Percentiles rank a stretch among this genome's conserved stretches.
Evolutionary conservation across 2,797 vertebrate species (phyloP).

Genomic region (Platyrinchus mystaceus): DNA sequence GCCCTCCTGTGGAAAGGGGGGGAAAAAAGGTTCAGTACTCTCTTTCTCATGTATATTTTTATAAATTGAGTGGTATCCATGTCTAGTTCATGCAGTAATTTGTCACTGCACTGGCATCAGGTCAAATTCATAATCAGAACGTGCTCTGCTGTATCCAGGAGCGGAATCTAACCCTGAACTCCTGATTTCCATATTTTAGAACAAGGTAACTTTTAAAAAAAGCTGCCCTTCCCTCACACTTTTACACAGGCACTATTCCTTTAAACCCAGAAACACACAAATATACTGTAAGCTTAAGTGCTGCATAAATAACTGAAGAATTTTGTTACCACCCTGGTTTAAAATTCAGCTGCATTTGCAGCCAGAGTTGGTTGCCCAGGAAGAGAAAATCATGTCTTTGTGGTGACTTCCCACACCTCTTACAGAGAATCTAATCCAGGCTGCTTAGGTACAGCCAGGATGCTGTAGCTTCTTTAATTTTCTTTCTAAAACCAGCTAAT

Average conservation of each 20-base stretch:
- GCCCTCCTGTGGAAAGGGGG: neutral
- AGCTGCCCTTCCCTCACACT: neutral
- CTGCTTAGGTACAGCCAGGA: neutral
- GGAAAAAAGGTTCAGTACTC: rapidly evolving
- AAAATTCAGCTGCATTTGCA: neutral
- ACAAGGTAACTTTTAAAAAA: neutral
- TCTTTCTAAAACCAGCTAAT: neutral
- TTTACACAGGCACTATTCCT: neutral
- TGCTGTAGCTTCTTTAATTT: neutral
- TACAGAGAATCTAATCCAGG: neutral
- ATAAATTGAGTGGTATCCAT: rapidly evolving
- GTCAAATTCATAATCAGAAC: neutral
- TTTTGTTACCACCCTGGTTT: neutral
- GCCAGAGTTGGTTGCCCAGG: neutral
- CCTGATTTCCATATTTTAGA: neutral
- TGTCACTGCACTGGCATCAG: neutral
- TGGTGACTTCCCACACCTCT: neutral
- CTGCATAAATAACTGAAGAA: neutral
- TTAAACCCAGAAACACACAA: neutral
- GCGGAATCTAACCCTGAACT: neutral
- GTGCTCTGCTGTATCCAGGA: neutral
- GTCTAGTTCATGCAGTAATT: neutral
- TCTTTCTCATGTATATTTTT: rapidly evolving
- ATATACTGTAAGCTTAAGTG: neutral
- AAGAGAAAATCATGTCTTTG: neutral